phyloP scores from a whole-genome alignment of 2,113 vertebrate species.

The zebrafish (Danio rerio) region GRCz12tu NC_133195.1:48123001-48123500 shows the following conservation, averaged over 20 bases:
- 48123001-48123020: no score
- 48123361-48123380: no score
- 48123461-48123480: neutral
- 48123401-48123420: neutral
- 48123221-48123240: neutral
- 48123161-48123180: slow-evolving; percentile 8
- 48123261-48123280: neutral
- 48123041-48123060: no score
- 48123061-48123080: no score
- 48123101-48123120: neutral
- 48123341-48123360: no score
- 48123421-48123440: neutral
- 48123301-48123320: neutral
- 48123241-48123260: slow-evolving; percentile 14
- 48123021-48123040: no score
- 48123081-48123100: neutral
- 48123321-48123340: neutral
- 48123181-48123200: neutral
- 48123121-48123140: neutral
- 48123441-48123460: neutral
- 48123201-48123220: neutral
- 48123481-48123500: neutral
- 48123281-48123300: slow-evolving; percentile 24
- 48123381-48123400: neutral
- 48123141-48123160: neutral